Conservation (phyloP, 2,888 invertebrate species). For the Agonopterix heracliana region DNA sequence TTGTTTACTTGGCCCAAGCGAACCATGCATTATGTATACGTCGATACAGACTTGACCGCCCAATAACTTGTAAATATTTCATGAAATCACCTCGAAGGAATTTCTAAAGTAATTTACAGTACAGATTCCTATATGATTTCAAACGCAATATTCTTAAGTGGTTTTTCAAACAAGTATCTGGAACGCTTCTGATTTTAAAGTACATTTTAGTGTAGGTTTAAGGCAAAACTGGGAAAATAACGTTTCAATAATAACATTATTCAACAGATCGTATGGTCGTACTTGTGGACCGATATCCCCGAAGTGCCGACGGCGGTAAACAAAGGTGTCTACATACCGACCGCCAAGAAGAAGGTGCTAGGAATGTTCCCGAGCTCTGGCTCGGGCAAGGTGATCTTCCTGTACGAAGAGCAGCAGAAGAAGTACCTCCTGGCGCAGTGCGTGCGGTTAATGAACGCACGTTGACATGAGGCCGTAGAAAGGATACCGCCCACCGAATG, state of each 20-base stretch:
- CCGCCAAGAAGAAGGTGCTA: conserved; percentile 76
- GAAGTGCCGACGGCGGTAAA: conserved; percentile 79
- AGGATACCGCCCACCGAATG: conserved; percentile 38
- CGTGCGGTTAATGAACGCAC: conserved; percentile 50
- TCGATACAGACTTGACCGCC: conserved; percentile 16
- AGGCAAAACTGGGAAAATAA: neutral
- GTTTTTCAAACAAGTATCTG: too few species aligned
- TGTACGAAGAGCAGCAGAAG: conserved; percentile 65
- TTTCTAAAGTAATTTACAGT: conserved; percentile 9
- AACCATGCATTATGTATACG: conserved; percentile 26
- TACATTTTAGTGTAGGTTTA: too few species aligned
- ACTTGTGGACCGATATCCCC: conserved; percentile 85
- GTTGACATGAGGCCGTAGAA: conserved; percentile 69
- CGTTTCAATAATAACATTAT: neutral
- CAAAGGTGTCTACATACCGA: conserved; percentile 81
- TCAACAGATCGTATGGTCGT: conserved; percentile 82
- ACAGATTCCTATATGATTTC: too few species aligned
- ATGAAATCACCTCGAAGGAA: conserved; percentile 19
- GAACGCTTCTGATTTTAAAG: too few species aligned
- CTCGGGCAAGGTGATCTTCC: conserved; percentile 76
- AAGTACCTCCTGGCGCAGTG: conserved; percentile 60
- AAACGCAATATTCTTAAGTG: too few species aligned
- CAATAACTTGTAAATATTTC: conserved; percentile 29
- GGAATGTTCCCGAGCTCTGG: conserved; percentile 79
- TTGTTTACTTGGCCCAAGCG: conserved; percentile 14